Evolutionary conservation across 2,888 invertebrate species (phyloP), one percentile per base, ranked within the genome.

Genomic region (Bhutanitis thaidina): DNA sequence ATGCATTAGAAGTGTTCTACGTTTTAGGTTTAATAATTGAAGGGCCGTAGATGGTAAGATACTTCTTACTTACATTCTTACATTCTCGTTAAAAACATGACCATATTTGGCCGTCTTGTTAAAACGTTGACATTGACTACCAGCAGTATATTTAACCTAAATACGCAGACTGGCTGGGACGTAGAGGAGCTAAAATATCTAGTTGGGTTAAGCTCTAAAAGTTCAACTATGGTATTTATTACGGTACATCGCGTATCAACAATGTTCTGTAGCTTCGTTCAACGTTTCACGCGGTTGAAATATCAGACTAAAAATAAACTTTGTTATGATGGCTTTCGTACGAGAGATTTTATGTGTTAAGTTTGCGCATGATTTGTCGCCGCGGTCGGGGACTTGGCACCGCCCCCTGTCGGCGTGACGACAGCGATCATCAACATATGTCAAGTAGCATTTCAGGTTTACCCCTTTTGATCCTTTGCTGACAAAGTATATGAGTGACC

Each of bases 301-400:
- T 37, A 14, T 25, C 9, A 15, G 9, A 36, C 41, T 49, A 43
- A 49, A 49, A 27, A 43, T 49, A 49, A 43, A 37, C n/a, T 45
- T 37, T 49, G 49, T 49, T 49, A 43, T 49, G 41, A 43, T 43
- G 20, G 10, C 16, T 10, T 43, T 8, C n/a, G 13, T 9, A 36
- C 8, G 30, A 36, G 40, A n/a, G 39, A 8, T 48, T 16, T 14
- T 9, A 10, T n/a, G 15, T 30, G 8, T 16, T 14, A 15, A 7
- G 29, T 35, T n/a, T 5, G 12, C 8, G 16, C 20, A 20, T 20
- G 20, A 20, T 20, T 35, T 20, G 34, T 29, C 10, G 29, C 13
- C 15, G 37, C 9, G 37, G n/a, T 41, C 16, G n/a, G 37, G n/a
- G 16, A 29, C 14, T 47, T 49, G 49, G 49, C 49, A 30, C 7